Percentiles rank a stretch among this genome's conserved stretches.
phyloP scores from a whole-genome alignment of 2,113 vertebrate genomes.

The Microtus ochrogaster region DNA sequence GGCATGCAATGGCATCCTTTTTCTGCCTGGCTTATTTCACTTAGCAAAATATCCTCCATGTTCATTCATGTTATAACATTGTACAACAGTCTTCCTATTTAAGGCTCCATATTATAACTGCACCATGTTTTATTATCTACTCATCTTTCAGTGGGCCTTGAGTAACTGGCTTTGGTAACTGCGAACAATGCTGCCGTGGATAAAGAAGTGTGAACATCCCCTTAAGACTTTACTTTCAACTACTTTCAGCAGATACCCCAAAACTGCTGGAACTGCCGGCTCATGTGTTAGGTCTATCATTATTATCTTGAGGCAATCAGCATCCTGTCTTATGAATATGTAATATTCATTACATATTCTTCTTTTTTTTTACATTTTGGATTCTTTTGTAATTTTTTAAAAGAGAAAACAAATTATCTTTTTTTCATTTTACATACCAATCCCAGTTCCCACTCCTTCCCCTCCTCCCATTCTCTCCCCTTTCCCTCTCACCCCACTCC shows the following conservation, averaged over 20 bases:
- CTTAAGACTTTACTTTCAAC: not conserved
- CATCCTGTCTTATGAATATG: not conserved
- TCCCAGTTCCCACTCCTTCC: too few relatives aligned
- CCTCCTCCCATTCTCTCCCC: too few relatives aligned
- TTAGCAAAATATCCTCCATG: not conserved
- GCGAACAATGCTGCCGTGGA: not conserved
- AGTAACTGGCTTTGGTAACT: not conserved
- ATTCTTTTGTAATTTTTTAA: too few relatives aligned
- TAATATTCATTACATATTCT: not conserved
- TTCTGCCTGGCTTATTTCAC: not conserved
- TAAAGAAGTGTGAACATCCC: not conserved
- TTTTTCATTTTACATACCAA: too few relatives aligned
- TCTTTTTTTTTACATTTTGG: not conserved
- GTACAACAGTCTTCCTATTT: not conserved
- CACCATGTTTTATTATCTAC: not conserved
- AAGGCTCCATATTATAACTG: not conserved
- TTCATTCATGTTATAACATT: not conserved
- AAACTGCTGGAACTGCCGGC: not conserved
- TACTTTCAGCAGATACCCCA: not conserved
- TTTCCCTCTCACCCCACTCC: too few relatives aligned
- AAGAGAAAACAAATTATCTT: too few relatives aligned
- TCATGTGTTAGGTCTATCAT: not conserved
- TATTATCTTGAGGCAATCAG: slow-evolving; percentile 14
- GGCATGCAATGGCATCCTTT: not conserved
- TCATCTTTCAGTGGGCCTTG: not conserved